These are phyloP conservation scores for Bembecia ichneumoniformis DNA, from an alignment of 2,888 invertebrate species.

Conservation along the genomic window DNA sequence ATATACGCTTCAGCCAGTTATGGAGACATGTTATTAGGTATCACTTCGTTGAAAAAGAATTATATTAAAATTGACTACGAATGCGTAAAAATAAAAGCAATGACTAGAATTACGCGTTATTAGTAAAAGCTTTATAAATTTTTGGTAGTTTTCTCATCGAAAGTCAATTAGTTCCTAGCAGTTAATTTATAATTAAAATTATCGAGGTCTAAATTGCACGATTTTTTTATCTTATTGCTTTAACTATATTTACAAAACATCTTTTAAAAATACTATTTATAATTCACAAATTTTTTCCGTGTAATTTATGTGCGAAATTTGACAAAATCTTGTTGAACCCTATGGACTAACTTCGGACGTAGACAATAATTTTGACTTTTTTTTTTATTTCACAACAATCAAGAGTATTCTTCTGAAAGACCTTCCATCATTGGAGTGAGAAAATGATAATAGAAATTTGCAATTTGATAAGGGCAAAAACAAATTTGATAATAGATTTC, in stretches of 20 bases:
- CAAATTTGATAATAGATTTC: too few species aligned
- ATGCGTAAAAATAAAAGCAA: constrained; percentile 24
- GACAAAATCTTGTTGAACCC: constrained; percentile 33
- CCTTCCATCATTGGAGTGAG: too few species aligned
- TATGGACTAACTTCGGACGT: constrained; percentile 11
- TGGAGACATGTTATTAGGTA: too few species aligned
- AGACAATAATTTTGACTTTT: too few species aligned
- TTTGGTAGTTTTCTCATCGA: constrained; percentile 10
- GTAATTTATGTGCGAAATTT: neutral
- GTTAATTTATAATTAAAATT: constrained; percentile 37
- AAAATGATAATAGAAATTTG: too few species aligned
- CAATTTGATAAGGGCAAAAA: too few species aligned
- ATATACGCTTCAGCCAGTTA: too few species aligned
- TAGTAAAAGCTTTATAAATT: constrained; percentile 1
- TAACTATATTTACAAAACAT: constrained; percentile 67
- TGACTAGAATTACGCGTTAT: constrained; percentile 37
- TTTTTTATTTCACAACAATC: too few species aligned
- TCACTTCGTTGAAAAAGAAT: neutral
- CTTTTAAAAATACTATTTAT: constrained; percentile 65
- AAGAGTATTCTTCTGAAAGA: too few species aligned
- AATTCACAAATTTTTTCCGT: constrained; percentile 38
- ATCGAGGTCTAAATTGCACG: constrained; percentile 64
- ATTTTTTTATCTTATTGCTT: constrained; percentile 35
- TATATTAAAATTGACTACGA: neutral
- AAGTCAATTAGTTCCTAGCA: constrained; percentile 48